Conservation (phyloP, 2,797 vertebrate genomes). For the Coccyzus lansbergi region DNA sequence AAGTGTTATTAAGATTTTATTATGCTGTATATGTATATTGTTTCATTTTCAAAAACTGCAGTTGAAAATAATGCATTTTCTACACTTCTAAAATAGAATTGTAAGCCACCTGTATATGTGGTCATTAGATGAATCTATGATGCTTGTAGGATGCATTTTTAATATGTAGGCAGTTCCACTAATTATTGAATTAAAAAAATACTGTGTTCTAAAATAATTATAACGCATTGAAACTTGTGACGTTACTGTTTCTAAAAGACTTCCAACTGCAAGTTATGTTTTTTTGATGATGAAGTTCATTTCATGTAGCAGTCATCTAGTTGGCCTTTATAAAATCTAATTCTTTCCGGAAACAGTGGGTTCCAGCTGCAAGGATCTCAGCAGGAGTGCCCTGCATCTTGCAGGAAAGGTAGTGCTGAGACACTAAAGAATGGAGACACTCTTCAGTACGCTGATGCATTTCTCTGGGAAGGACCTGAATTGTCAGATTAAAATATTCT, state of each 20-base stretch:
- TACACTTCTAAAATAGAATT: background rate
- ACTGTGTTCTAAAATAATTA: background rate
- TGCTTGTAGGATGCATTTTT: background rate
- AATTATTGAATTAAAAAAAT: background rate
- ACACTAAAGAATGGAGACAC: background rate
- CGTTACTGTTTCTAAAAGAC: background rate
- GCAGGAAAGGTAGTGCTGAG: background rate
- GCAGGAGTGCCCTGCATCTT: background rate
- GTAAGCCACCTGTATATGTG: background rate
- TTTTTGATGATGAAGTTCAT: background rate
- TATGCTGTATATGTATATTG: background rate
- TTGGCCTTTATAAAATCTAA: background rate
- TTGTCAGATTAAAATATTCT: background rate
- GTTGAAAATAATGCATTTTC: constrained; percentile 16
- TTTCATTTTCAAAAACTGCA: background rate
- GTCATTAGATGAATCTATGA: background rate
- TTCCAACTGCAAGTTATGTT: background rate
- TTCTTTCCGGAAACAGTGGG: background rate
- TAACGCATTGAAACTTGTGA: background rate
- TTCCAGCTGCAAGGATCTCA: background rate
- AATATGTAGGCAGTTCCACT: background rate
- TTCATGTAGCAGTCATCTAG: background rate
- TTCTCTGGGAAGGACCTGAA: background rate
- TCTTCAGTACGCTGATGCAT: background rate
- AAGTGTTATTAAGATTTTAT: background rate